Evolutionary conservation across 2,797 vertebrate genomes (phyloP).

Genomic region (Molossus alvarezi): DNA sequence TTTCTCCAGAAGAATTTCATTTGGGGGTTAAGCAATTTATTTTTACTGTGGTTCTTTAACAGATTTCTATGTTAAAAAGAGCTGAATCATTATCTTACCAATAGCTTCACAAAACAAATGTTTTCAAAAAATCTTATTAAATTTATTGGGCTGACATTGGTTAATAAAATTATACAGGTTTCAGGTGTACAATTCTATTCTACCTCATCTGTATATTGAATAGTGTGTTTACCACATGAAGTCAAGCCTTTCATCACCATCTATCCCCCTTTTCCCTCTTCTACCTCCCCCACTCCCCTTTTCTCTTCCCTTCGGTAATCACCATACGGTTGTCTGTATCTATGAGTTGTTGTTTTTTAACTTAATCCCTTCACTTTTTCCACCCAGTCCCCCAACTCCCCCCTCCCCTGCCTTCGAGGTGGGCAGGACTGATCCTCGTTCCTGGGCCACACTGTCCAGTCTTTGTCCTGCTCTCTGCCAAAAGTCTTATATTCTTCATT

Average conservation of each 20-base stretch:
- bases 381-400: not conserved
- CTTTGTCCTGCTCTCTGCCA: too few relatives aligned
- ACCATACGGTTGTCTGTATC: not conserved
- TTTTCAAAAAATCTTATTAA: not conserved
- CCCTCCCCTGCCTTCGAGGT: too few relatives aligned
- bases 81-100: conserved; percentile 42
- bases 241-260: not conserved
- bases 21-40: not conserved
- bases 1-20: conserved; percentile 59
- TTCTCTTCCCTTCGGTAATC: not conserved
- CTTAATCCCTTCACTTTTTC: not conserved
- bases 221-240: not conserved
- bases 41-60: conserved; percentile 46
- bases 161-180: not conserved
- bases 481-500: too few relatives aligned
- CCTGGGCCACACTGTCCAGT: too few relatives aligned
- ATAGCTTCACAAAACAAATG: conserved; percentile 59
- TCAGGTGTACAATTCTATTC: not conserved
- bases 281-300: not conserved
- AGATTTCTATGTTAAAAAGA: conserved; percentile 3
- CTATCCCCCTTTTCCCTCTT: not conserved
- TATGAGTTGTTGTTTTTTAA: not conserved
- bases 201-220: not conserved
- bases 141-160: not conserved
- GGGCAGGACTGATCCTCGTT: too few relatives aligned